phyloP scores from a whole-genome alignment of 2,797 vertebrate species.

The Sebastes minor region DNA sequence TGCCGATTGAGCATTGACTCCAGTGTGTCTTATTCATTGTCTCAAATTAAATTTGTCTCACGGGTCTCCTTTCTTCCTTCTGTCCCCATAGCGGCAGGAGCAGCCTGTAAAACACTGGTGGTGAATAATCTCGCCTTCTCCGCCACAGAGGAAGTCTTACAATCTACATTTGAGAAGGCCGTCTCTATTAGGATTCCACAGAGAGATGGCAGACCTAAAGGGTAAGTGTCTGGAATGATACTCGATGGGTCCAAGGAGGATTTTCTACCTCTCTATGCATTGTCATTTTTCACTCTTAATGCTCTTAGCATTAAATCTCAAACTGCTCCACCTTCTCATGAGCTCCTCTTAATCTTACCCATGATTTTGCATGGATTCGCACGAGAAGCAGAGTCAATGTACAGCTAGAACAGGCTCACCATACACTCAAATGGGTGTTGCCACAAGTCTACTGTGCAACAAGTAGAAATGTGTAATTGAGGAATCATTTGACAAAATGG shows the following conservation, averaged over 20 bases:
- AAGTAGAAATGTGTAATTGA: neutral
- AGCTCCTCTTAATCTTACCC: conserved; percentile 88
- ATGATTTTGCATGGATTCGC: conserved; percentile 89
- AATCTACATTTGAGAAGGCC: conserved; percentile 93
- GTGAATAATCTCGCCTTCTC: conserved; percentile 94
- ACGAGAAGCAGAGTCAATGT: conserved; percentile 76
- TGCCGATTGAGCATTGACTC: neutral
- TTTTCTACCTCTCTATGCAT: neutral
- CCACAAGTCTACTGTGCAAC: conserved; percentile 69
- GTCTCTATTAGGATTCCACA: conserved; percentile 91
- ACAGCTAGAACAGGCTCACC: conserved; percentile 28
- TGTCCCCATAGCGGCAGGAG: conserved; percentile 24
- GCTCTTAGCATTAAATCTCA: neutral
- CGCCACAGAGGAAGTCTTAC: conserved; percentile 90
- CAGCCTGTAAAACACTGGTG: conserved; percentile 87
- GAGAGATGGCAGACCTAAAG: conserved; percentile 91
- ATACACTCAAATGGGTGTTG: neutral
- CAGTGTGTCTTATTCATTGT: neutral
- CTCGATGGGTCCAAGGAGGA: neutral
- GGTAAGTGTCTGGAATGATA: conserved; percentile 76
- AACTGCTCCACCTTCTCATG: conserved; percentile 81
- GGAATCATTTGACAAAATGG: neutral
- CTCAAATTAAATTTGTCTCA: neutral
- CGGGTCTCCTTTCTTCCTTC: neutral
- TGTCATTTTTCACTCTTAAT: neutral